phyloP scores from a whole-genome alignment of 2,888 invertebrate genomes.

The Brenthis daphne region DNA sequence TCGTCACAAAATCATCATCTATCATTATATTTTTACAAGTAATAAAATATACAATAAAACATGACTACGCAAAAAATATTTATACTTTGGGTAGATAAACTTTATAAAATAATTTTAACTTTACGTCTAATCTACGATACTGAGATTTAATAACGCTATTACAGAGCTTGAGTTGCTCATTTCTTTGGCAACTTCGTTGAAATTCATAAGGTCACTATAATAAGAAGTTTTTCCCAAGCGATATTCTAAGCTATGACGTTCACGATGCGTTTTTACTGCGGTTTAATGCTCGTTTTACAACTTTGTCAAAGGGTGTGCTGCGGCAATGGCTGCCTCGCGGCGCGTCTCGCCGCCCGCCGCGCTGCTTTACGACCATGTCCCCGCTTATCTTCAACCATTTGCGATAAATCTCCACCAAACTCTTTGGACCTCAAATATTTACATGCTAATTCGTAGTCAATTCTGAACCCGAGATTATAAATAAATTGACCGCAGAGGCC shows the following conservation, averaged over 20 bases:
- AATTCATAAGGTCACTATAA: conserved; percentile 80
- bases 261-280: conserved; percentile 80
- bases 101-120: conserved; percentile 1
- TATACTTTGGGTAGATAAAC: background rate
- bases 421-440: conserved; percentile 81
- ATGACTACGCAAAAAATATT: background rate
- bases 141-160: conserved; percentile 52
- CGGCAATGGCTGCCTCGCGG: conserved; percentile 46
- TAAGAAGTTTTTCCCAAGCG: conserved; percentile 60
- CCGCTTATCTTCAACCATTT: conserved; percentile 75
- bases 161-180: conserved; percentile 55
- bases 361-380: conserved; percentile 75
- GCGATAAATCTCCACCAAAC: conserved; percentile 77
- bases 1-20: background rate
- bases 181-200: conserved; percentile 72
- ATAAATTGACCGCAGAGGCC: conserved; percentile 71
- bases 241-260: conserved; percentile 48
- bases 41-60: background rate
- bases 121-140: conserved; percentile 19
- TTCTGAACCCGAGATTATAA: conserved; percentile 80
- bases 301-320: conserved; percentile 78
- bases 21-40: background rate
- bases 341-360: conserved; percentile 51
- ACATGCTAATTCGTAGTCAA: conserved; percentile 81
- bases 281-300: conserved; percentile 82